Evolutionary conservation across 2,888 invertebrate genomes (phyloP), one percentile per base, ranked within the genome.

Genomic region (Tiphia femorata): DNA sequence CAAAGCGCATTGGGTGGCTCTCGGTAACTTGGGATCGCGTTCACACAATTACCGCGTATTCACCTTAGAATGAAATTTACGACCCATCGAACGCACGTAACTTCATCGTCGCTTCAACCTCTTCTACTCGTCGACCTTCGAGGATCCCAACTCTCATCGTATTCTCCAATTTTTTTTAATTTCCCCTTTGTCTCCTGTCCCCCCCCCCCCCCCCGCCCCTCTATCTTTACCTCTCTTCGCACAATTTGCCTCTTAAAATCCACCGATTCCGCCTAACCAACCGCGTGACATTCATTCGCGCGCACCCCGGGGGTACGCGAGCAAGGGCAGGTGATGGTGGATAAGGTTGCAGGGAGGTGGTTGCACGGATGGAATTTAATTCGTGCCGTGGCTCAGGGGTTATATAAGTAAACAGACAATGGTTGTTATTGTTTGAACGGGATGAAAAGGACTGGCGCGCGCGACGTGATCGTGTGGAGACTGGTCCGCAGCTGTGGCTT

Each of bases 351-450:
- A 33, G 14, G 33, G 14, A 33, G 6, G 33, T n/a, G 33, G n/a
- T 5, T 14, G 33, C 10, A n/a, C 29, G 47, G 47, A 55, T 58
- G 33, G 61, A 69, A 70, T 70, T 70, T 72, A 70, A 72, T 70
- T 64, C 62, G 50, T 59, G 59, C 44, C 60, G 35, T 58, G 53
- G 52, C 53, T 47, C 52, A 50, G 53, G 60, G 67, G 66, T 73
- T 67, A 67, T 70, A 73, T 71, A 69, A 76, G 67, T 66, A 64
- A 69, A 74, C 64, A 71, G 67, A 76, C 73, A 77, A 77, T 73
- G 72, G 67, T 72, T 67, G 72, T 73, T 76, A 77, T 77, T 75
- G 76, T 77, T 74, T 76, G 72, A 71, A 58, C 66, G 66, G 62
- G 68, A 76, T 67, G 66, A 69, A 72, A 73, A 66, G 68, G 69